Conservation (phyloP, 2,797 vertebrate species). For the Apogon talboti region DNA sequence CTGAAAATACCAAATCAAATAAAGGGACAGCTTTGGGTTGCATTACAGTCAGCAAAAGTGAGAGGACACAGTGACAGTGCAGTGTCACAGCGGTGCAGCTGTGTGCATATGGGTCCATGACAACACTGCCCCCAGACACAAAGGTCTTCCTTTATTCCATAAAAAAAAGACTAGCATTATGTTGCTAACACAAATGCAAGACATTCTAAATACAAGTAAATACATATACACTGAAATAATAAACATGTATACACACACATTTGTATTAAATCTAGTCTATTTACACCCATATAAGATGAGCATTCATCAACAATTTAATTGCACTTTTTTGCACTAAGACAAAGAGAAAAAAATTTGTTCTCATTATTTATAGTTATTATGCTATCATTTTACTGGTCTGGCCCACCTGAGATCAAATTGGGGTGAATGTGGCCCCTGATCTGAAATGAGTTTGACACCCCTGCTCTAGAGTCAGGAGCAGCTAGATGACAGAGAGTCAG, state of each 20-base stretch:
- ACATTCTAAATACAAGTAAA: neutral
- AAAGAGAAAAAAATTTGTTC: no score
- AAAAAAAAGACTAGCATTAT: neutral
- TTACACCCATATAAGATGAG: neutral
- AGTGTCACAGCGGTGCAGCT: slow-evolving; percentile 18
- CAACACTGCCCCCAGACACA: neutral
- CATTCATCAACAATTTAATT: neutral
- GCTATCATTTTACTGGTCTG: no score
- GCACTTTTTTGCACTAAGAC: no score
- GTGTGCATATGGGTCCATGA: slow-evolving; percentile 26
- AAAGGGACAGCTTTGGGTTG: slow-evolving; percentile 51
- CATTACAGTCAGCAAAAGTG: slow-evolving; percentile 62
- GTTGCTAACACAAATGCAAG: no score
- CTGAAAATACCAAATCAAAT: slow-evolving; percentile 64
- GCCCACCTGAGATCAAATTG: no score
- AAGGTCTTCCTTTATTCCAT: slow-evolving; percentile 11
- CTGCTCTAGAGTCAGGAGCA: slow-evolving; percentile 10
- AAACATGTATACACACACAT: neutral
- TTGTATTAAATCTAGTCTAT: neutral
- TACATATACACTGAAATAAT: neutral
- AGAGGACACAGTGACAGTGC: slow-evolving; percentile 46
- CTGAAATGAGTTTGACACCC: no score
- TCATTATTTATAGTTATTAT: neutral
- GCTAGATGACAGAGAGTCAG: slow-evolving; percentile 6
- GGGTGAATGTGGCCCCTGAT: no score